Conservation (phyloP, 2,888 invertebrate genomes). For the Euzophera pinguis region DNA sequence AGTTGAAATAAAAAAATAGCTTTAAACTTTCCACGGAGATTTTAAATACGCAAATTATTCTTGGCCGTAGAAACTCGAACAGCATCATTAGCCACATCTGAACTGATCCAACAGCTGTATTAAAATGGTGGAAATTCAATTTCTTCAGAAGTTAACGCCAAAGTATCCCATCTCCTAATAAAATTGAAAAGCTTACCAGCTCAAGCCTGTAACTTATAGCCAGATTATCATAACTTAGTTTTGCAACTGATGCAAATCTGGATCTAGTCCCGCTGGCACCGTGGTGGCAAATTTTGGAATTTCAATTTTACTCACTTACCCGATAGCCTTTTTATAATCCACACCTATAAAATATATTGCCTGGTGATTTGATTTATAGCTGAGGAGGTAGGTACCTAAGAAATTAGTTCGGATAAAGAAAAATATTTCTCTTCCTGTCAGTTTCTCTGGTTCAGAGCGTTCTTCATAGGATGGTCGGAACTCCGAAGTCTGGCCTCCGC, state of each 20-base stretch:
- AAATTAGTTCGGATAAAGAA: too few species aligned
- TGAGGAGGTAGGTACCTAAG: too few species aligned
- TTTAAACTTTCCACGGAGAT: not conserved
- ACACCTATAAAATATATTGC: too few species aligned
- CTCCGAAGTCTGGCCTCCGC: too few species aligned
- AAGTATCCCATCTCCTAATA: constrained; percentile 43
- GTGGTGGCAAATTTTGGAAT: not conserved
- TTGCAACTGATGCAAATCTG: constrained; percentile 58
- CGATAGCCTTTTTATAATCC: too few species aligned
- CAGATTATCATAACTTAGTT: constrained; percentile 65
- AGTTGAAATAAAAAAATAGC: not conserved
- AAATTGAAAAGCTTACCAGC: constrained; percentile 58
- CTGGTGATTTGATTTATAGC: too few species aligned
- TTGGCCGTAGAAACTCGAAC: constrained; percentile 13
- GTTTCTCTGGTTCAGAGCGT: too few species aligned
- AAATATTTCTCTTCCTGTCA: too few species aligned
- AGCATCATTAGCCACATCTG: constrained; percentile 29
- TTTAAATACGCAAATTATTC: constrained; percentile 15
- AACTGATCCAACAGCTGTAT: constrained; percentile 35
- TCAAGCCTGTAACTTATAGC: constrained; percentile 60
- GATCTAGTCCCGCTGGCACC: constrained; percentile 2
- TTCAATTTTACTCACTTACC: not conserved
- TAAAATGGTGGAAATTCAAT: constrained; percentile 33
- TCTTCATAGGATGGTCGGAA: too few species aligned
- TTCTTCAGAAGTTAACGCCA: constrained; percentile 35